A percentile compares a stretch with the other conserved stretches of the same genome.
Conservation (phyloP, 1,140 invertebrate genomes). For the Polypedilum pembai region DNA sequence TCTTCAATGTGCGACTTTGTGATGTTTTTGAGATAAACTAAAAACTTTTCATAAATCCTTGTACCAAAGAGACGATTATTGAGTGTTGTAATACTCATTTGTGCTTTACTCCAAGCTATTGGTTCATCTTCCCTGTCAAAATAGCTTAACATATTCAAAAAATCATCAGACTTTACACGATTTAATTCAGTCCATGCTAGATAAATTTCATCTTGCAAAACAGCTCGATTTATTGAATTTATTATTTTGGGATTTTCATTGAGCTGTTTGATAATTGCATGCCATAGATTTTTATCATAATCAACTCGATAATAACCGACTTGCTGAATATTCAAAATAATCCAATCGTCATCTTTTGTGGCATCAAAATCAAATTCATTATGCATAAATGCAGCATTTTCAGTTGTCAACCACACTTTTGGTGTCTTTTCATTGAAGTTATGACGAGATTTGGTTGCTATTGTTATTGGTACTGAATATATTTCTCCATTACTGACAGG, state of each 20-base stretch:
- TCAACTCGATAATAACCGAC: conserved; percentile 52
- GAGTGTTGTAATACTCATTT: not conserved
- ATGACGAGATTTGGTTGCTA: not conserved
- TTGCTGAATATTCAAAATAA: conserved; percentile 49
- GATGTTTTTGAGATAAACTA: not conserved
- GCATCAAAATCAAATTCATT: not conserved
- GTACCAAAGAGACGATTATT: conserved; percentile 4
- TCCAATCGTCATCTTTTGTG: conserved; percentile 41
- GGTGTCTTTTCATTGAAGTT: not conserved
- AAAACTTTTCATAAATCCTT: not conserved
- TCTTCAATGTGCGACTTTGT: not conserved
- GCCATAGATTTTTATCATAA: conserved; percentile 49
- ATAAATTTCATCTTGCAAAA: not conserved
- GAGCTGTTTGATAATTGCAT: conserved; percentile 43
- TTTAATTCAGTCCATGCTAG: not conserved
- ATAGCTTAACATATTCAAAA: not conserved
- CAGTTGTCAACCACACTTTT: not conserved
- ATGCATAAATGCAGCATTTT: not conserved
- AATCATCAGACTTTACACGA: not conserved
- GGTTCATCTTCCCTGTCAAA: not conserved
- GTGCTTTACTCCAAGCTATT: not conserved
- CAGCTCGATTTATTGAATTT: conserved; percentile 53
- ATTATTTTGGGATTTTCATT: conserved; percentile 45
- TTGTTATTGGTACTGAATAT: not conserved
- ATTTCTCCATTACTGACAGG: not conserved